Evolutionary conservation across 2,113 vertebrate genomes (phyloP).

Genomic region (Athene noctua): DNA sequence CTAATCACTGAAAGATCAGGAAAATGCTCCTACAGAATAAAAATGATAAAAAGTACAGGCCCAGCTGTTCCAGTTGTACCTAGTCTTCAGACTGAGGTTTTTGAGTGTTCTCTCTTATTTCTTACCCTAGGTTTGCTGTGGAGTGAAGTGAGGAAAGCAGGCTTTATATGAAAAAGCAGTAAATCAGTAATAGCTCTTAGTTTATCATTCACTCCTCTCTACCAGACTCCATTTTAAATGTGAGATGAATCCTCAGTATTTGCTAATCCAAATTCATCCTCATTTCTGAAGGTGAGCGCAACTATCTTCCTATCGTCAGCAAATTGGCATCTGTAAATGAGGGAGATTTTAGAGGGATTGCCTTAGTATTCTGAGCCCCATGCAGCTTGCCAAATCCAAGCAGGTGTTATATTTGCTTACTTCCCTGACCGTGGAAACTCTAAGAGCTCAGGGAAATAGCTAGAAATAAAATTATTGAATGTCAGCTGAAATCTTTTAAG

Average conservation of each 20-base stretch:
- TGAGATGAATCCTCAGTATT: background rate
- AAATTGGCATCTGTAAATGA: background rate
- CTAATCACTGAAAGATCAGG: background rate
- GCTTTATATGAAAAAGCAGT: background rate
- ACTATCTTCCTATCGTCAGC: background rate
- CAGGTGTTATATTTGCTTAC: slow-evolving; percentile 26
- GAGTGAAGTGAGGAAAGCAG: background rate
- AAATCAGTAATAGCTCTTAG: slow-evolving; percentile 4
- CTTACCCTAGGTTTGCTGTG: background rate
- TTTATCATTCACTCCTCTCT: background rate
- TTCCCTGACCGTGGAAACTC: background rate
- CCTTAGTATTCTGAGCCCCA: background rate
- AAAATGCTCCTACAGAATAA: background rate
- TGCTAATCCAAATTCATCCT: background rate
- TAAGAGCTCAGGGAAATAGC: background rate
- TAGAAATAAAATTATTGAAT: slow-evolving; percentile 25
- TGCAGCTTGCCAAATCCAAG: slow-evolving; percentile 16
- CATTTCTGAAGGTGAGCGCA: background rate
- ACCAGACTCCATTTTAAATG: background rate
- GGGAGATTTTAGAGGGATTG: background rate
- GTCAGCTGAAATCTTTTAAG: slow-evolving; percentile 17
- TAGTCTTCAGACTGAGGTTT: background rate
- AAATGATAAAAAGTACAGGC: background rate
- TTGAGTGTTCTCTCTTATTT: background rate
- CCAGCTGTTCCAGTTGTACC: background rate